Evolutionary conservation across 2,888 invertebrate species (phyloP).

Genomic region (Tipula vernalis): DNA sequence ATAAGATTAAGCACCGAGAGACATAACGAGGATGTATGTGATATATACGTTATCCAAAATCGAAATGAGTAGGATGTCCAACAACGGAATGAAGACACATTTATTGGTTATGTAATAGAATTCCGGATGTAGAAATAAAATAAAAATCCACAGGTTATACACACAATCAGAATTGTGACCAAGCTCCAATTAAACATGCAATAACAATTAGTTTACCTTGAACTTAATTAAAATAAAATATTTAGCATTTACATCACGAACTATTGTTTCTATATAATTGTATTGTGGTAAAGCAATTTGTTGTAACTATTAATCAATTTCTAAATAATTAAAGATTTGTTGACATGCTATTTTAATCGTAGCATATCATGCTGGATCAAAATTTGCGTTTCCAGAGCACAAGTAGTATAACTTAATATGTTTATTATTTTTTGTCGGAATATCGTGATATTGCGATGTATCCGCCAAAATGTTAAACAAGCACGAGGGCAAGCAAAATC

Average conservation of each 20-base stretch:
- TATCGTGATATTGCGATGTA: not conserved
- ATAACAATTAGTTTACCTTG: not conserved
- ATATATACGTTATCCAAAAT: no score
- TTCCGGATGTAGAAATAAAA: not conserved
- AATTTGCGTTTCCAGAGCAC: not conserved
- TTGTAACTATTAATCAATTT: not conserved
- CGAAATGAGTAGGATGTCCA: no score
- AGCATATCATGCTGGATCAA: not conserved
- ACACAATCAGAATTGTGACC: not conserved
- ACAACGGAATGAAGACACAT: not conserved
- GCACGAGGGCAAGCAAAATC: not conserved
- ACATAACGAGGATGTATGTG: no score
- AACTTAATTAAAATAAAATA: not conserved
- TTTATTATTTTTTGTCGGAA: not conserved
- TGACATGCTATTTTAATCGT: not conserved
- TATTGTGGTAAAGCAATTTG: not conserved
- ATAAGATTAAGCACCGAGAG: no score
- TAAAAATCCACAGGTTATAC: not conserved
- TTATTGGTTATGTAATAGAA: not conserved
- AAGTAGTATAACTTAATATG: not conserved
- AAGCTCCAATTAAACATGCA: not conserved
- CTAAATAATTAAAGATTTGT: not conserved
- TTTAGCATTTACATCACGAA: not conserved
- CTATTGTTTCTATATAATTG: not conserved
- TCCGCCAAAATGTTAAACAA: not conserved